phyloP scores from a whole-genome alignment of 2,888 invertebrate species.

The Morpho helenor region DNA sequence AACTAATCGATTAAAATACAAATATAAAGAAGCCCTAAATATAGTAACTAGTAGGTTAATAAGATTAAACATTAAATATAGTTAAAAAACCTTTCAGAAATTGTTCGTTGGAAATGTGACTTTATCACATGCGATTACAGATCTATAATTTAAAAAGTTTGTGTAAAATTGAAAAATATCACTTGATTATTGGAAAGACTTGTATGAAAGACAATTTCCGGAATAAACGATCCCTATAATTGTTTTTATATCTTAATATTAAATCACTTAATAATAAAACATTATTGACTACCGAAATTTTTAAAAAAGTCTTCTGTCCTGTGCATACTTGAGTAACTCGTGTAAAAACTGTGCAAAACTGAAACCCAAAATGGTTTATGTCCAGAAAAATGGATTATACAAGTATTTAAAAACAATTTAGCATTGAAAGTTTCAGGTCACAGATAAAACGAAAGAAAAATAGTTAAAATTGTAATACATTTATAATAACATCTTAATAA shows the following conservation, averaged over 20 bases:
- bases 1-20: constrained; percentile 34
- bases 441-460: too few species aligned
- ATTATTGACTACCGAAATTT: too few species aligned
- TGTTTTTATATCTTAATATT: constrained; percentile 3
- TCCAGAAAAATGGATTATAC: too few species aligned
- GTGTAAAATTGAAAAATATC: constrained; percentile 61
- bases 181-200: constrained; percentile 64
- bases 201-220: constrained; percentile 29
- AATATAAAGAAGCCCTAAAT: constrained; percentile 35
- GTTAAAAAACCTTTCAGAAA: constrained; percentile 30
- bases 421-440: too few species aligned
- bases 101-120: constrained; percentile 65
- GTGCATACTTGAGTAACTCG: too few species aligned
- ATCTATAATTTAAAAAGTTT: constrained; percentile 52
- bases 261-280: background rate
- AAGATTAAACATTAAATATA: constrained; percentile 41
- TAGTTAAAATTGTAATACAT: too few species aligned
- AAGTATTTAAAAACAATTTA: too few species aligned
- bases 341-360: too few species aligned
- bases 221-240: constrained; percentile 11
- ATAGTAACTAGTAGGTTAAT: constrained; percentile 36
- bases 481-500: too few species aligned
- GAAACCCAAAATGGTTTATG: too few species aligned
- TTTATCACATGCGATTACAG: constrained; percentile 47
- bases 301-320: too few species aligned